phyloP scores from a whole-genome alignment of 2,113 vertebrate genomes.

The Periophthalmodon schlosseri region DNA sequence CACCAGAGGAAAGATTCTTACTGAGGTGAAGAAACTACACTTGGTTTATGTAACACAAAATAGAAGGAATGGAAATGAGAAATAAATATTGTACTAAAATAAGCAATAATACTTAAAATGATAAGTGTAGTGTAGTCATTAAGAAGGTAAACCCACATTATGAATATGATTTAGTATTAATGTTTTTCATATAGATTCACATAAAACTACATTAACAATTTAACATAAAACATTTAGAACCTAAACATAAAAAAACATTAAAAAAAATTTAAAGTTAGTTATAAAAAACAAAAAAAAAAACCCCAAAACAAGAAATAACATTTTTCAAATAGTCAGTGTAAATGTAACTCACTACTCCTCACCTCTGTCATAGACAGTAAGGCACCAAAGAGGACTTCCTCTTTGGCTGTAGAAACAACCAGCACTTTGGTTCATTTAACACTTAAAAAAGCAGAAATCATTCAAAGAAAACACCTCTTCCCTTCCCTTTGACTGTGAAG shows the following conservation, averaged over 20 bases:
- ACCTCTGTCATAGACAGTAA: constrained; percentile 23
- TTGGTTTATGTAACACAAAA: neutral
- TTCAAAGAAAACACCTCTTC: constrained; percentile 62
- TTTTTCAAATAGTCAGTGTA: neutral
- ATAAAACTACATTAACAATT: no score
- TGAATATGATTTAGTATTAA: no score
- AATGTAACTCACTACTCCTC: neutral
- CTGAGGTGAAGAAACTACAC: neutral
- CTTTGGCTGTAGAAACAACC: constrained; percentile 35
- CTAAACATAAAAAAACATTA: no score
- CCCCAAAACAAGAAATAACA: neutral
- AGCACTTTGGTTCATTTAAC: constrained; percentile 52
- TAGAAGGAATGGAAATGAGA: neutral
- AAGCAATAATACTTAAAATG: neutral
- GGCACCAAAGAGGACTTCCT: constrained; percentile 61
- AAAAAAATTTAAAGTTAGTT: no score
- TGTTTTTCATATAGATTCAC: no score
- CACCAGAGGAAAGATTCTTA: neutral
- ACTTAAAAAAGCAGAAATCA: constrained; percentile 44
- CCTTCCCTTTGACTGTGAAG: constrained; percentile 55
- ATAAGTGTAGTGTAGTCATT: neutral
- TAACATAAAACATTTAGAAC: no score
- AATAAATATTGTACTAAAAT: neutral
- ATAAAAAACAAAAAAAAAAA: no score
- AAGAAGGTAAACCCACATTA: neutral